Evolutionary conservation across 1,140 invertebrate genomes (phyloP), one percentile per base, ranked within the genome.

Genomic region (Drosophila sproati): DNA sequence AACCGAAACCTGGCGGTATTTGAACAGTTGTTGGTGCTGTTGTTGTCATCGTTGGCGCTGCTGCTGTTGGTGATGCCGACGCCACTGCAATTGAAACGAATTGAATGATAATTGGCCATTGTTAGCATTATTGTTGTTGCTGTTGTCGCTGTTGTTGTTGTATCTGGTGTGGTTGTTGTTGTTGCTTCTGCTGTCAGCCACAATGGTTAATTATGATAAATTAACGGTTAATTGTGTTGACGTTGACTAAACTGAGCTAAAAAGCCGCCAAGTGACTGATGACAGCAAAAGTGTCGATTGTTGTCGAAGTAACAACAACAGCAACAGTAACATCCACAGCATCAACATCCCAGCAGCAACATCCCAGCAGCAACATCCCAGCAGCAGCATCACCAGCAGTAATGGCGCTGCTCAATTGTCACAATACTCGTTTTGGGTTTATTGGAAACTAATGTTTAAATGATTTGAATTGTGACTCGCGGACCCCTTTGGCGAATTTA

Each of bases 1-100:
- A 94, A 93, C 62, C 93, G 8, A 93, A 88, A 64, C 82, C 93
- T 2, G 93, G 93, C 48, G 91, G 82, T 91, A 92, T 91, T 91
- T 91, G 91, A 64, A 91, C 88, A 79, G 91, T 81, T 81, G 91
- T 77, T 70, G 91, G 77, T 37, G 83, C 71, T 35, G 73, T 67
- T 29, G 74, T 70, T 52, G 80, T 66, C 54, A 69, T 60, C 29
- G 79, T 54, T 35, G 20, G 20, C 20, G 81, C 66, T 59, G 90
- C 64, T 12, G 80, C 67, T 71, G 74, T 56, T 66, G 82, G 54
- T 69, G 78, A 67, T 60, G 82, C 72, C 52, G 85, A 81, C 47
- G 82, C 78, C 66, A 91, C 91, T 92, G 82, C 59, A 91, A 80
- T 91, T 87, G 82, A 86, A 86, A 86, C 82, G 82, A 89, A 91